Conservation (phyloP, 2,113 vertebrate species). For the Mesembrinibis cayennensis region DNA sequence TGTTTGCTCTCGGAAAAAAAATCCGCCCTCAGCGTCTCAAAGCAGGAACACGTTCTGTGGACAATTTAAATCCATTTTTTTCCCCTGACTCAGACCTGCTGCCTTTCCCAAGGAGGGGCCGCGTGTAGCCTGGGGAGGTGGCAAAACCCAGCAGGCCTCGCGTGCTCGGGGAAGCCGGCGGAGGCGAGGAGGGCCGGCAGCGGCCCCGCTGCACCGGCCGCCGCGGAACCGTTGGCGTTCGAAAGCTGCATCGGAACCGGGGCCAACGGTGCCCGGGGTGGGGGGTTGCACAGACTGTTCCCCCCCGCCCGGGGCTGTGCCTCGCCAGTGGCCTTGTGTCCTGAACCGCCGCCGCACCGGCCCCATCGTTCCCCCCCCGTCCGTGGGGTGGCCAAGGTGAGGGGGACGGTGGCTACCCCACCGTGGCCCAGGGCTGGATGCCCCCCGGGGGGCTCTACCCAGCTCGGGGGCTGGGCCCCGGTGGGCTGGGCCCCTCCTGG, state of each 20-base stretch:
- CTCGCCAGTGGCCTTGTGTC: rapidly evolving
- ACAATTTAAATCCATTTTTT: not conserved
- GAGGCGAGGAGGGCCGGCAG: rapidly evolving
- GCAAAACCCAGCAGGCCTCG: not conserved
- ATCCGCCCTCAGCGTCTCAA: not conserved
- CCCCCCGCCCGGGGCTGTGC: rapidly evolving
- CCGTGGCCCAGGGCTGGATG: not conserved
- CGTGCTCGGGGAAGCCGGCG: rapidly evolving
- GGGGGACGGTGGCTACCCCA: rapidly evolving
- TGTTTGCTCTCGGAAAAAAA: not conserved
- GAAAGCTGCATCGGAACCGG: not conserved
- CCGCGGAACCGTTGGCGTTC: not conserved
- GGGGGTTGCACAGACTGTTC: not conserved
- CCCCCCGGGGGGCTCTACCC: not conserved
- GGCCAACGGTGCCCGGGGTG: not conserved
- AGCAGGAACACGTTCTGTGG: not conserved
- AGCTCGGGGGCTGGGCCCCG: not conserved
- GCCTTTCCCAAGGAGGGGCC: not conserved
- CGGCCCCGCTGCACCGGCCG: rapidly evolving
- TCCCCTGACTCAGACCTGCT: not conserved
- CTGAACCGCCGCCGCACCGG: rapidly evolving
- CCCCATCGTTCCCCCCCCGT: no score
- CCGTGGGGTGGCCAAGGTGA: not conserved
- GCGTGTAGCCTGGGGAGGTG: not conserved
- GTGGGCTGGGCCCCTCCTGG: not conserved